Conservation (phyloP, 2,888 invertebrate species). For the Pandemis heparana region DNA sequence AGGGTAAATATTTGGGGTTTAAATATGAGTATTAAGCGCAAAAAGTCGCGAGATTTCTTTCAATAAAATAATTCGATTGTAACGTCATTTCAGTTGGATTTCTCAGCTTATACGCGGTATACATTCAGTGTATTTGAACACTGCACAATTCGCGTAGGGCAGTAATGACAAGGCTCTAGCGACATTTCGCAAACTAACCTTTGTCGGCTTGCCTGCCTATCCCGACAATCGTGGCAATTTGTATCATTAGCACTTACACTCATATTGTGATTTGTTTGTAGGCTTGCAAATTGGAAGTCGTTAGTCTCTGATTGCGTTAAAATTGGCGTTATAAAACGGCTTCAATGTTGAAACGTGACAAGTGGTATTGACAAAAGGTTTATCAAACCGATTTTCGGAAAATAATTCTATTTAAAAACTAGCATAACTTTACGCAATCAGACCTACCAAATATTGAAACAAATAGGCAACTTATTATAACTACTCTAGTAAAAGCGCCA, state of each 20-base stretch:
- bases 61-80: not conserved
- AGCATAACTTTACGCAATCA: too few relatives aligned
- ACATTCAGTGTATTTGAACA: conserved; percentile 18
- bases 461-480: too few relatives aligned
- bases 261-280: conserved; percentile 66
- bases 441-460: too few relatives aligned
- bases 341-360: not conserved
- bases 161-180: conserved; percentile 56
- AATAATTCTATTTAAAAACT: too few relatives aligned
- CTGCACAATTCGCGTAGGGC: conserved; percentile 32
- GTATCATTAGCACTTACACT: conserved; percentile 69
- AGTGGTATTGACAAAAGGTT: not conserved
- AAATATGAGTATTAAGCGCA: too few relatives aligned
- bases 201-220: conserved; percentile 56
- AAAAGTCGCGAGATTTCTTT: too few relatives aligned
- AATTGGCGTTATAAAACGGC: conserved; percentile 63
- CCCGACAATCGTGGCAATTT: conserved; percentile 71
- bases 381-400: not conserved
- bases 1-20: not conserved
- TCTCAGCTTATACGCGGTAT: not conserved
- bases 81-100: not conserved
- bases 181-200: conserved; percentile 65
- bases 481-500: too few relatives aligned
- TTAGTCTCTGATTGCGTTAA: conserved; percentile 71
- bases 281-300: conserved; percentile 59